Evolutionary conservation across 2,113 vertebrate genomes (phyloP), one percentile per base, ranked within the genome.

Genomic region (Lanius collurio): DNA sequence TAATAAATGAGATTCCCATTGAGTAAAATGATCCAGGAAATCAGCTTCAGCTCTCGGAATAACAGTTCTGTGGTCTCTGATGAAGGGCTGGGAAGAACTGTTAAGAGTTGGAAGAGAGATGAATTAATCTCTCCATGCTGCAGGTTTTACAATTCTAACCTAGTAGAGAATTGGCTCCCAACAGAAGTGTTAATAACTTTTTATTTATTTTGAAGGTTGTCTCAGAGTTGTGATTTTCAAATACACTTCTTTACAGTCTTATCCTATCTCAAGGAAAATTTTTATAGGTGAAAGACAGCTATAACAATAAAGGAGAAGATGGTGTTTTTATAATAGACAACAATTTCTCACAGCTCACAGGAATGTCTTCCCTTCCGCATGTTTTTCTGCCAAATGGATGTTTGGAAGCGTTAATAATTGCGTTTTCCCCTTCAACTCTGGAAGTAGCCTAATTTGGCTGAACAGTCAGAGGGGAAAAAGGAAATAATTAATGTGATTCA

Each of bases 1-100:
- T 97, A 95, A 96, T 96, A 89, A 73, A 97, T 97, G 96, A 95
- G 92, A 79, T 93, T 93, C 65, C 65, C 83, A 87, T 89, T 93
- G 95, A 96, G 84, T 77, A 90, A 96, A 93, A 96, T 90, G 94
- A 94, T 89, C 69, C 90, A 73, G 83, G 92, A 96, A 92, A 94
- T 89, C 55, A 84, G 27, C 62, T 87, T 57, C n/a, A 64, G 41
- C 49, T 93, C 85, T 63, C 20, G 4, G 71, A 88, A 47, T 88
- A 74, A 44, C 3, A 7, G 35, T 62, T 55, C n/a, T 83, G n/a
- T 88, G 78, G 74, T 78, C 55, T 93, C 39, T 93, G 59, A 78
- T 64, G 83, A 73, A 90, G 52, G 27, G 20, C 77, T 86, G 87
- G 44, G 52, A 88, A 81, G 68, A 90, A 35, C 56, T 2, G 15